phyloP scores from a whole-genome alignment of 2,113 vertebrate species.

The Plecturocebus donacophilus region DNA sequence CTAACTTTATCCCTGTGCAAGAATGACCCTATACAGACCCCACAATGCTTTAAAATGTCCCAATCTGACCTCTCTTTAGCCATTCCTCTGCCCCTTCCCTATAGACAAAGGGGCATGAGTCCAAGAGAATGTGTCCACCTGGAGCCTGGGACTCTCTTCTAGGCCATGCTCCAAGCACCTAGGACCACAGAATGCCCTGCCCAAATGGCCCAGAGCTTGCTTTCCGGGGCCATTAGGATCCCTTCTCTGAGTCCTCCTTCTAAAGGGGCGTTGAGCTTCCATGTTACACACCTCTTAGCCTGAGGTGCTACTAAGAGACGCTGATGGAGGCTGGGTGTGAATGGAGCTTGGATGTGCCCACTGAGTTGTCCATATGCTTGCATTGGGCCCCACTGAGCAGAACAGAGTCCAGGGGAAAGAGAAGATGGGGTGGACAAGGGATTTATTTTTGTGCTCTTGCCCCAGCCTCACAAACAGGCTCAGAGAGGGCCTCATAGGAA shows the following conservation, averaged over 20 bases:
- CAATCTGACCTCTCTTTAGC: neutral
- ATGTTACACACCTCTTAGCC: neutral
- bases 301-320: neutral
- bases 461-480: neutral
- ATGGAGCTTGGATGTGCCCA: neutral
- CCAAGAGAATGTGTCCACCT: neutral
- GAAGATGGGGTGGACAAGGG: neutral
- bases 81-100: neutral
- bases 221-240: neutral
- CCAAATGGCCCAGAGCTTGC: neutral
- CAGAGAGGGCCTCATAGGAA: neutral
- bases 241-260: neutral
- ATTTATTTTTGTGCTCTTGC: neutral
- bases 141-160: neutral
- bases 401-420: neutral
- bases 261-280: neutral
- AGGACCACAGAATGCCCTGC: neutral
- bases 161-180: neutral
- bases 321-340: rapidly evolving
- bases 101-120: neutral
- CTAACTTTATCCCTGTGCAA: neutral
- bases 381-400: neutral
- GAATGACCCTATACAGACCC: too few relatives aligned
- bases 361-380: neutral
- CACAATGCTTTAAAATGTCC: neutral